Conservation (phyloP, 1,140 invertebrate genomes). For the Odontomachus brunneus region DNA sequence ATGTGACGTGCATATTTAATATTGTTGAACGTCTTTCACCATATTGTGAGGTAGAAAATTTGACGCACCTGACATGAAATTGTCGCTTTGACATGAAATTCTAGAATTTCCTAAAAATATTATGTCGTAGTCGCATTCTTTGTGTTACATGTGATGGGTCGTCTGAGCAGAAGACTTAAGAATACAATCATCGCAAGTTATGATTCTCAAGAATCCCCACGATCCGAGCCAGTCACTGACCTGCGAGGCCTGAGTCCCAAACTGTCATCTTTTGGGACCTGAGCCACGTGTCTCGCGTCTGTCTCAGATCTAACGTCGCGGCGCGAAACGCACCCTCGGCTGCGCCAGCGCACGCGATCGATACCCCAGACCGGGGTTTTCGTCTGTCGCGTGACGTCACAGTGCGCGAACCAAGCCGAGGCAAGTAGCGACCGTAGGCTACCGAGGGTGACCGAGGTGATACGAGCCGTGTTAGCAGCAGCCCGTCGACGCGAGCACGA, state of each 20-base stretch:
- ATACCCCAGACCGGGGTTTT: conserved; percentile 79
- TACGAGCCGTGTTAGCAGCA: conserved; percentile 74
- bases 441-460: conserved; percentile 77
- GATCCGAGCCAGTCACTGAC: no score
- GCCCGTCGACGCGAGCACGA: conserved; percentile 76
- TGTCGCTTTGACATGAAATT: no score
- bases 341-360: conserved; percentile 81
- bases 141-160: no score
- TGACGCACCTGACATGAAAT: no score
- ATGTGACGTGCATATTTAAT: no score
- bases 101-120: no score
- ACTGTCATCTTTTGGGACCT: conserved; percentile 40
- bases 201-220: no score
- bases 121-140: no score
- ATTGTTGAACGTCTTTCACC: background rate
- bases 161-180: no score
- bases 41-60: no score
- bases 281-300: conserved; percentile 78
- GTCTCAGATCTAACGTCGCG: conserved; percentile 54
- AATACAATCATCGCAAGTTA: no score
- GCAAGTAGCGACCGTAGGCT: conserved; percentile 69
- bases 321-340: conserved; percentile 72
- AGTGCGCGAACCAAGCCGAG: conserved; percentile 69
- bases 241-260: background rate
- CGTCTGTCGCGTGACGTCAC: conserved; percentile 77